Evolutionary conservation across 2,888 invertebrate genomes (phyloP).

Genomic region (Cerceris ruficornis): DNA sequence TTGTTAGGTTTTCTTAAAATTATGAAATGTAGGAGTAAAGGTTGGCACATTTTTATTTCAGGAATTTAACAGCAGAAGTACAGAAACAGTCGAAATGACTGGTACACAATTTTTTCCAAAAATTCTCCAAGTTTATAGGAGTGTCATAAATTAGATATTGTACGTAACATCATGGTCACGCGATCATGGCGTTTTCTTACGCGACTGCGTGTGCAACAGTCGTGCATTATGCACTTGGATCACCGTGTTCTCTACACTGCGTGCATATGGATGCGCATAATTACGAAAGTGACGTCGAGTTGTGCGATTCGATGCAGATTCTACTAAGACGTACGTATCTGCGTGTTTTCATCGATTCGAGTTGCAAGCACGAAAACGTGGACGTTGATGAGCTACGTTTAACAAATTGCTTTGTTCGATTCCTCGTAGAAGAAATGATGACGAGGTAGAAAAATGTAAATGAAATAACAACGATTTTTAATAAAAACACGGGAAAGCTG

Average conservation of each 20-base stretch:
- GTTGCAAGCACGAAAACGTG: slow-evolving; percentile 30
- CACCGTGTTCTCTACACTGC: slow-evolving; percentile 10
- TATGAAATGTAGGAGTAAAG: no score
- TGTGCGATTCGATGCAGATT: slow-evolving; percentile 39
- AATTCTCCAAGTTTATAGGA: no score
- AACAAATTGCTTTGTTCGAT: slow-evolving; percentile 32
- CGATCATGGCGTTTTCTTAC: slow-evolving; percentile 53
- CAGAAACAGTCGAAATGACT: no score
- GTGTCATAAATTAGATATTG: no score
- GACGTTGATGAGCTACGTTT: slow-evolving; percentile 48
- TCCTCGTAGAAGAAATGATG: slow-evolving; percentile 27
- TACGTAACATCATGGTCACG: no score
- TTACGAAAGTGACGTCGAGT: slow-evolving; percentile 61
- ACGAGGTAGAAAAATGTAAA: slow-evolving; percentile 50
- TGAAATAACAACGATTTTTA: no score
- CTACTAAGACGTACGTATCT: slow-evolving; percentile 32
- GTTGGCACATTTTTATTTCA: no score
- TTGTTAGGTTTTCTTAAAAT: no score
- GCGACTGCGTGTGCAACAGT: slow-evolving; percentile 56
- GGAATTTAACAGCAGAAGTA: no score
- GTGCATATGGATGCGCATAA: slow-evolving; percentile 67
- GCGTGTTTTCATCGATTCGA: slow-evolving; percentile 33
- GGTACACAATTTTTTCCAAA: no score
- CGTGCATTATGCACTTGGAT: slow-evolving; percentile 32
- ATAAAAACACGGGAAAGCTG: no score